Conservation (phyloP, 1,140 invertebrate species). For the Drosophila truncata region DNA sequence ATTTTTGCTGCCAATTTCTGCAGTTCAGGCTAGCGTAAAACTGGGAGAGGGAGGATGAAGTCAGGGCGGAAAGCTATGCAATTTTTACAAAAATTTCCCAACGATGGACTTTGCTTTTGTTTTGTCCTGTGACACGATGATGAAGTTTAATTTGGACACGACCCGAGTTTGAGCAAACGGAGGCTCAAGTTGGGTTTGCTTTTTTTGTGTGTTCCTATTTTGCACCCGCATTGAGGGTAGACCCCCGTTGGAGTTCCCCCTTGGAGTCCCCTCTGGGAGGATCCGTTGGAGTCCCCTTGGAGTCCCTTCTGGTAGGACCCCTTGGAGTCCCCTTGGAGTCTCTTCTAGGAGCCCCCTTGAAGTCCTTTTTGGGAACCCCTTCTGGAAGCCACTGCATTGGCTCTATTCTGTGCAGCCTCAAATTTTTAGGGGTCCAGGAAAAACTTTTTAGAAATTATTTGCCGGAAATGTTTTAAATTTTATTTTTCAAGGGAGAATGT, state of each 20-base stretch:
- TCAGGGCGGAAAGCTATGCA: constrained; percentile 57
- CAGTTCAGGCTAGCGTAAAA: constrained; percentile 57
- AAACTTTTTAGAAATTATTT: constrained; percentile 39
- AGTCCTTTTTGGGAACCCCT: neutral
- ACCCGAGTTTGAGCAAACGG: constrained; percentile 61
- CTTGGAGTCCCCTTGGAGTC: neutral
- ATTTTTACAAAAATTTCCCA: constrained; percentile 72
- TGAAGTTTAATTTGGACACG: constrained; percentile 82
- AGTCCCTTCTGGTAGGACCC: too few species aligned
- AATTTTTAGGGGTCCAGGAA: constrained; percentile 17
- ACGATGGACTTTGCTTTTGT: constrained; percentile 41
- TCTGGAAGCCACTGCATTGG: constrained; percentile 13
- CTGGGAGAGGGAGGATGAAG: neutral
- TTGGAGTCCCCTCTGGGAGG: neutral
- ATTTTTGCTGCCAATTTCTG: constrained; percentile 78
- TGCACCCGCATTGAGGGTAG: constrained; percentile 35
- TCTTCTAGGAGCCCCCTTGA: neutral
- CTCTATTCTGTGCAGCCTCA: constrained; percentile 4
- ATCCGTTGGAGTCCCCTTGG: neutral
- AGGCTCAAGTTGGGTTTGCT: neutral
- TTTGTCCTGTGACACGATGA: constrained; percentile 69
- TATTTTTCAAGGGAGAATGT: constrained; percentile 4
- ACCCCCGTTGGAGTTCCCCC: neutral
- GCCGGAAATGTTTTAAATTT: constrained; percentile 32
- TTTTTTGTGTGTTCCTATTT: too few species aligned